Conservation (phyloP, 2,888 invertebrate species). For the Drosophila vallismaia region DNA sequence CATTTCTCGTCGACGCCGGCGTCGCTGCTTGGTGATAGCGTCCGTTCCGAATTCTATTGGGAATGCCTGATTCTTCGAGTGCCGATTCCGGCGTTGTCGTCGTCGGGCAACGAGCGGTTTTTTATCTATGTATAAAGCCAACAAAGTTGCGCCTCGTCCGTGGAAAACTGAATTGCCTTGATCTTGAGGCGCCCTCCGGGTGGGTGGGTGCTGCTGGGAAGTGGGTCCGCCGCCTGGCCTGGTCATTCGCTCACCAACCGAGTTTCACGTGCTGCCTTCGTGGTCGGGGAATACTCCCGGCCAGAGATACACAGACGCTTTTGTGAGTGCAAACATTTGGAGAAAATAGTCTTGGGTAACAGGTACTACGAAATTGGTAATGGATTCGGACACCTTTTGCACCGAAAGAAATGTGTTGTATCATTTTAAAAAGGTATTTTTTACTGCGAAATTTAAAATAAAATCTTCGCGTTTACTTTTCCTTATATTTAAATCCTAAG, state of each 20-base stretch:
- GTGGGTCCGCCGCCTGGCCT: conserved; percentile 12
- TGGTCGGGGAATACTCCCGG: conserved; percentile 68
- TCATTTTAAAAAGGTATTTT: no score
- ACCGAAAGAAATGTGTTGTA: neutral
- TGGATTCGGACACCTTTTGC: neutral
- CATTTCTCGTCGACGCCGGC: conserved; percentile 27
- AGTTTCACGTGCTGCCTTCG: conserved; percentile 62
- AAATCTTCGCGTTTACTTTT: no score
- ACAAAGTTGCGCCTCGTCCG: conserved; percentile 8
- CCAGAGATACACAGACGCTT: conserved; percentile 25
- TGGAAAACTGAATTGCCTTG: conserved; percentile 24
- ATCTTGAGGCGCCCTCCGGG: conserved; percentile 44
- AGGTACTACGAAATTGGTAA: neutral
- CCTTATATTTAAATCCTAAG: no score
- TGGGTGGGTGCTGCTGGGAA: conserved; percentile 15
- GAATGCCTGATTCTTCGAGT: conserved; percentile 44
- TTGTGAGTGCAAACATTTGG: conserved; percentile 35
- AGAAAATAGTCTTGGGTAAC: conserved; percentile 32
- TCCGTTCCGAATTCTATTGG: conserved; percentile 44
- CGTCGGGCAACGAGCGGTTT: conserved; percentile 10
- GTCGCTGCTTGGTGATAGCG: conserved; percentile 21
- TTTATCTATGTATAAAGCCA: conserved; percentile 27
- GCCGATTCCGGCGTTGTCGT: conserved; percentile 5
- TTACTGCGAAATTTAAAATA: no score
- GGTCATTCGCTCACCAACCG: conserved; percentile 7